These are phyloP conservation scores for Syngnathus rostellatus DNA, from an alignment of 2,797 vertebrate genomes.

Conservation along the genomic window DNA sequence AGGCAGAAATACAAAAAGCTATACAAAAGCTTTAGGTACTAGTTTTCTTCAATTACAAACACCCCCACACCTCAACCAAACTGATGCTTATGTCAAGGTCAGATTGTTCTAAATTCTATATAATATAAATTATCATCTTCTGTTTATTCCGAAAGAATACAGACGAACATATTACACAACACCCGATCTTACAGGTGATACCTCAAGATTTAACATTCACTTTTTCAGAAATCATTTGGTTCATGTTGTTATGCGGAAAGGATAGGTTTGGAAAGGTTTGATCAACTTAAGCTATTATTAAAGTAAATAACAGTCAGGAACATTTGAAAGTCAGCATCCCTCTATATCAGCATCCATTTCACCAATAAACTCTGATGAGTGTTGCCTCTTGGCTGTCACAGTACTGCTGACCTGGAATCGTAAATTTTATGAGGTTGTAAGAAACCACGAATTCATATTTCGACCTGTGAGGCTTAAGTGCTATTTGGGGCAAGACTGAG, in stretches of 20 bases:
- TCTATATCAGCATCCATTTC: slow-evolving; percentile 28
- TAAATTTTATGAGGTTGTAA: slow-evolving; percentile 23
- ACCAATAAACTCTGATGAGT: slow-evolving; percentile 25
- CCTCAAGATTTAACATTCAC: background rate
- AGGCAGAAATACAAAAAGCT: too few species aligned
- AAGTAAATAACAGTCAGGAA: slow-evolving; percentile 16
- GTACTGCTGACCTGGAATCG: slow-evolving; percentile 22
- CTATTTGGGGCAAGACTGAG: slow-evolving; percentile 13
- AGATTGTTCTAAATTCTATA: too few species aligned
- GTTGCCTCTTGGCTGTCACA: slow-evolving; percentile 13
- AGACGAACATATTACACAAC: background rate
- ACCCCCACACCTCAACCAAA: too few species aligned
- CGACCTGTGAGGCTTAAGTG: slow-evolving; percentile 15
- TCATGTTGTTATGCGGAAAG: slow-evolving; percentile 12
- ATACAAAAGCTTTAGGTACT: too few species aligned
- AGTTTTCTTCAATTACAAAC: too few species aligned
- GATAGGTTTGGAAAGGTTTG: slow-evolving; percentile 2
- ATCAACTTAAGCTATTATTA: slow-evolving; percentile 32
- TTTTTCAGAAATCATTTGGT: background rate
- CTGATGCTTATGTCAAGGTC: too few species aligned
- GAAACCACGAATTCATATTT: slow-evolving; percentile 13
- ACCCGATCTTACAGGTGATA: background rate
- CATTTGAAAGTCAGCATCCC: slow-evolving; percentile 31
- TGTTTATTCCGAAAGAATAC: background rate
- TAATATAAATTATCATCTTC: background rate